Conservation (phyloP, 2,888 invertebrate species). For the Nasonovia ribisnigri region DNA sequence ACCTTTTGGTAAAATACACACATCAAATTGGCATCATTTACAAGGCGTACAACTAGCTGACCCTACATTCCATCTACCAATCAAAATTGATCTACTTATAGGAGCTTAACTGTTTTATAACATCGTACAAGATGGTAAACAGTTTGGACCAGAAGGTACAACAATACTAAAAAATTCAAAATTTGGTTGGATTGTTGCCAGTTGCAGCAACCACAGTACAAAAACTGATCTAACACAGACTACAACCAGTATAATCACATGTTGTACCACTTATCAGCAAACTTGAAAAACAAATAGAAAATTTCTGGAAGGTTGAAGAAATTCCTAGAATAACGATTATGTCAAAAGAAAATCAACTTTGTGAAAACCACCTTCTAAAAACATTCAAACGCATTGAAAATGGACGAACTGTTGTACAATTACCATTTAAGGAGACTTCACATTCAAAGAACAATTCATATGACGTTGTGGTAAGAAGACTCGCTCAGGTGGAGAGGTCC, state of each 20-base stretch:
- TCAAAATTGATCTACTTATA: background rate
- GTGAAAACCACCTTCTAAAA: background rate
- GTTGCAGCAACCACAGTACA: background rate
- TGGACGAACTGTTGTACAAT: slow-evolving; percentile 37
- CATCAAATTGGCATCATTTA: background rate
- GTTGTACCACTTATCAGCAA: background rate
- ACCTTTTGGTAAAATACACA: background rate
- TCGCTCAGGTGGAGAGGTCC: background rate
- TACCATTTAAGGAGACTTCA: slow-evolving; percentile 19
- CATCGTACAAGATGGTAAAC: background rate
- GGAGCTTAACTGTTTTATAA: background rate
- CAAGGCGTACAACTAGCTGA: background rate
- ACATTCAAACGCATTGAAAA: background rate
- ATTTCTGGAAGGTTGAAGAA: slow-evolving; percentile 53
- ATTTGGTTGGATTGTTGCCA: background rate
- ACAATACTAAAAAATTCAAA: background rate
- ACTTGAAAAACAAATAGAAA: slow-evolving; percentile 25
- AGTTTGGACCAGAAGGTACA: too few species aligned
- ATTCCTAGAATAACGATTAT: background rate
- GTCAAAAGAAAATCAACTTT: slow-evolving; percentile 1
- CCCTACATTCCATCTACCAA: background rate
- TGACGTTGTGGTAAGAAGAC: background rate
- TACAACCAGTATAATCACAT: background rate
- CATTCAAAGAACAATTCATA: background rate
- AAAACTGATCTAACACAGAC: background rate